A percentile compares a stretch with the other conserved stretches of the same genome.
Evolutionary conservation across 2,113 vertebrate species (phyloP).

Genomic region (Leucopsar rothschildi): DNA sequence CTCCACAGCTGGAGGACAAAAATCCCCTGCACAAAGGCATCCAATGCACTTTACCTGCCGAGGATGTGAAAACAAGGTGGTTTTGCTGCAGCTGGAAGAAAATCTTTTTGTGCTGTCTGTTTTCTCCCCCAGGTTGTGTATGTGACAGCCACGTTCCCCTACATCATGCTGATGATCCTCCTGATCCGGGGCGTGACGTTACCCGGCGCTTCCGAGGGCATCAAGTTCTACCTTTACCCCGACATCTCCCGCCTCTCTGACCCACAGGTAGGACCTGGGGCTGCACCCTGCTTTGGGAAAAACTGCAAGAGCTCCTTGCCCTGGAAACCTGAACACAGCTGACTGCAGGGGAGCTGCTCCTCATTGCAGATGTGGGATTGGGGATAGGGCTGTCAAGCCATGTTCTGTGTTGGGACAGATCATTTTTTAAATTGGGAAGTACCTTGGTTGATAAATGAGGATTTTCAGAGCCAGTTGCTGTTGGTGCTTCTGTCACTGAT

Average conservation of each 20-base stretch:
- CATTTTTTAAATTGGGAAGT: background rate
- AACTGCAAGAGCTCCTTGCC: background rate
- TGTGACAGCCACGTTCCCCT: conserved; percentile 95
- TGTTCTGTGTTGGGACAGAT: background rate
- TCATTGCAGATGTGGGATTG: background rate
- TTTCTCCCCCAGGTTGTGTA: conserved; percentile 86
- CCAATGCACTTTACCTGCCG: background rate
- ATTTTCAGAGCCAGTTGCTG: background rate
- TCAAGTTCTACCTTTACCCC: conserved; percentile 98
- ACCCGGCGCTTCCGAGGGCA: conserved; percentile 89
- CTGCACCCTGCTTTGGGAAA: background rate
- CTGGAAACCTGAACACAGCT: background rate
- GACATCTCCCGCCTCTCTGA: conserved; percentile 94
- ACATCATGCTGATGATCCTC: conserved; percentile 93
- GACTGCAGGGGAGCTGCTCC: background rate
- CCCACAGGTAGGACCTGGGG: conserved; percentile 85
- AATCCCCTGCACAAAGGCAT: background rate
- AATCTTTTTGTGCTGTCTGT: background rate
- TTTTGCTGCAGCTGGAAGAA: background rate
- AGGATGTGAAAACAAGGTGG: fast-evolving
- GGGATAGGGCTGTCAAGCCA: background rate
- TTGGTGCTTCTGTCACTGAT: background rate
- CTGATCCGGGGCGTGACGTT: conserved; percentile 91
- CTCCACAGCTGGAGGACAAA: background rate
- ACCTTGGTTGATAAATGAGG: background rate